Evolutionary conservation across 1,140 invertebrate species (phyloP).

Genomic region (Brachionus manjavacas): DNA sequence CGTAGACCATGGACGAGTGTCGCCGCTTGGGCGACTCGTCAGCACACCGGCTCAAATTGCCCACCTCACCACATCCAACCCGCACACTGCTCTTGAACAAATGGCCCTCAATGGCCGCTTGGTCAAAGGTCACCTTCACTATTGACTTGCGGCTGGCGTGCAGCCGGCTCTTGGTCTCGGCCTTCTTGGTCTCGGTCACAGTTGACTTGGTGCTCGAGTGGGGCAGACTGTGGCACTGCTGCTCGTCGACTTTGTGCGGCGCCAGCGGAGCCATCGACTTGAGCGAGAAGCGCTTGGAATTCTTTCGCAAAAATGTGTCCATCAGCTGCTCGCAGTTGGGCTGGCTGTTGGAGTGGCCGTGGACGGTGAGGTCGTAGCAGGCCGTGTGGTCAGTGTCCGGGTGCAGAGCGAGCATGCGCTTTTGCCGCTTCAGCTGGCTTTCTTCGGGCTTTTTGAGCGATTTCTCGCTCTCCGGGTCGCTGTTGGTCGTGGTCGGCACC

Average conservation of each 20-base stretch:
- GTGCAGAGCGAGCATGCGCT: not conserved
- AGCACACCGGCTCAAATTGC: no score
- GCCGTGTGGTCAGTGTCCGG: not conserved
- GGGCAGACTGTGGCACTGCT: not conserved
- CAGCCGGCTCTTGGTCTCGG: not conserved
- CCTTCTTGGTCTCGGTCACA: not conserved
- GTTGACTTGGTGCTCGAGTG: not conserved
- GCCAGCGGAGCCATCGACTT: not conserved
- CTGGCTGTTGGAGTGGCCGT: not conserved
- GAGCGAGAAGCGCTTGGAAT: not conserved
- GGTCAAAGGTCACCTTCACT: not conserved
- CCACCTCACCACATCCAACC: not conserved
- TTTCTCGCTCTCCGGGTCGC: constrained; percentile 19
- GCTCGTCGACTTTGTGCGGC: not conserved
- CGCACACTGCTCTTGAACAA: not conserved
- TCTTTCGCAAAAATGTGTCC: not conserved
- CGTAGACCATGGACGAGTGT: not conserved
- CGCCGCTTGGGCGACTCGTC: not conserved
- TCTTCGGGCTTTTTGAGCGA: not conserved
- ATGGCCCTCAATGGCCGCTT: not conserved
- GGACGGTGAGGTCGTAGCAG: not conserved
- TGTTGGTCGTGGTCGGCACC: not conserved
- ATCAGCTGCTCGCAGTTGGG: not conserved
- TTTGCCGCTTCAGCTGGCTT: not conserved
- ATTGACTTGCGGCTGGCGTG: constrained; percentile 12